These are phyloP conservation scores for Oryzias woworae DNA, from an alignment of 2,113 vertebrate genomes.

Conservation along the genomic window DNA sequence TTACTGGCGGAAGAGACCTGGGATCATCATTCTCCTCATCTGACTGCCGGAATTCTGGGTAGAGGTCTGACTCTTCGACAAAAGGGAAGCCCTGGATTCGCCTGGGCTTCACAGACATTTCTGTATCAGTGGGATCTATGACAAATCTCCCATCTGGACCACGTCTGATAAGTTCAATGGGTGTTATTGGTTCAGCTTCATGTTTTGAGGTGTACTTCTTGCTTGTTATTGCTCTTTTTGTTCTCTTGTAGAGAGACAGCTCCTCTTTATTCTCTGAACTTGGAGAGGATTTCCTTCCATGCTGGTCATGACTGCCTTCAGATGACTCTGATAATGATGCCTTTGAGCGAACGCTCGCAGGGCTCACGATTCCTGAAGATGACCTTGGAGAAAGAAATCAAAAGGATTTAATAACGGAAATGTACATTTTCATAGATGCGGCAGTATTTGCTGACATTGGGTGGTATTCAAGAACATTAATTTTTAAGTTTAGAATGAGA, in stretches of 20 bases:
- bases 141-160: conserved; percentile 96
- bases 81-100: conserved; percentile 98
- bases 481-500: too few relatives aligned
- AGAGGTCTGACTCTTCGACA: conserved; percentile 96
- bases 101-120: conserved; percentile 85
- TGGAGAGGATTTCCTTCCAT: conserved; percentile 83
- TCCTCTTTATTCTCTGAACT: conserved; percentile 93
- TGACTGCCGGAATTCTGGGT: conserved; percentile 97
- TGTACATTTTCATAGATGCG: too few relatives aligned
- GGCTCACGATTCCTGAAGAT: conserved; percentile 96
- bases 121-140: conserved; percentile 85
- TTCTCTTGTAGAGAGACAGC: conserved; percentile 95
- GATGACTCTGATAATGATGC: conserved; percentile 93
- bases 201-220: conserved; percentile 95
- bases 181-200: conserved; percentile 90
- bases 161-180: conserved; percentile 95
- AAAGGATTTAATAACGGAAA: neutral
- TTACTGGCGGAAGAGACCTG: conserved; percentile 84
- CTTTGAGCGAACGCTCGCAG: conserved; percentile 90
- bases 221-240: conserved; percentile 97
- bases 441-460: too few relatives aligned
- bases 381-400: conserved; percentile 75
- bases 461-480: too few relatives aligned
- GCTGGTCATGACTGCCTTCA: conserved; percentile 87
- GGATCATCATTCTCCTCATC: conserved; percentile 97